Conservation (phyloP, 1,140 invertebrate genomes). For the Sycophila sp. region DNA sequence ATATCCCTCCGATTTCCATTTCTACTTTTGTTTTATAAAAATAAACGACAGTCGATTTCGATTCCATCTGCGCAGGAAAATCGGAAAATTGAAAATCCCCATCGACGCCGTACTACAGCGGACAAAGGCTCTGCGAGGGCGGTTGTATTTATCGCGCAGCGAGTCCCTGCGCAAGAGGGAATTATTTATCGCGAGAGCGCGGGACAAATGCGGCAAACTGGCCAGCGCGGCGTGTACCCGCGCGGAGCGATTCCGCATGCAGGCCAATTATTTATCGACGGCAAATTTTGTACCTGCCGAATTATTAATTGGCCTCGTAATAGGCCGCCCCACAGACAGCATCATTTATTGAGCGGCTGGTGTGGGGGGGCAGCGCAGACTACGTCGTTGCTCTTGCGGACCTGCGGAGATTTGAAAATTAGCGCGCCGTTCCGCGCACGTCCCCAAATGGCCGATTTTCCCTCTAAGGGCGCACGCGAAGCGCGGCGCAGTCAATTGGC, state of each 20-base stretch:
- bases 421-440: no score
- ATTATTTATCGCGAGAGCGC: constrained; percentile 11
- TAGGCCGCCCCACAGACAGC: not conserved
- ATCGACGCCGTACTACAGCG: no score
- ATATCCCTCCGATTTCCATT: no score
- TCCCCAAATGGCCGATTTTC: no score
- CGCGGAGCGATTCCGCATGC: not conserved
- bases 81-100: no score
- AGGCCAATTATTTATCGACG: constrained; percentile 30
- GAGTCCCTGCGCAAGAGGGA: constrained; percentile 3
- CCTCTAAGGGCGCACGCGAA: no score
- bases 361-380: not conserved
- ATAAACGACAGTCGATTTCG: not conserved
- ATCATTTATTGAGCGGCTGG: constrained; percentile 4
- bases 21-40: no score
- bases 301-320: constrained; percentile 33
- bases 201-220: not conserved
- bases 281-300: constrained; percentile 28
- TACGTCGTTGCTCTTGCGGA: no score
- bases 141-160: not conserved
- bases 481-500: not conserved
- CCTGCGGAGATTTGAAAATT: constrained; percentile 2
- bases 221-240: no score
- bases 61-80: not conserved
- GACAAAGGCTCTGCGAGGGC: not conserved